Base-by-base conservation (phyloP, 2,797 vertebrate species). In the Ispidina picta region DNA sequence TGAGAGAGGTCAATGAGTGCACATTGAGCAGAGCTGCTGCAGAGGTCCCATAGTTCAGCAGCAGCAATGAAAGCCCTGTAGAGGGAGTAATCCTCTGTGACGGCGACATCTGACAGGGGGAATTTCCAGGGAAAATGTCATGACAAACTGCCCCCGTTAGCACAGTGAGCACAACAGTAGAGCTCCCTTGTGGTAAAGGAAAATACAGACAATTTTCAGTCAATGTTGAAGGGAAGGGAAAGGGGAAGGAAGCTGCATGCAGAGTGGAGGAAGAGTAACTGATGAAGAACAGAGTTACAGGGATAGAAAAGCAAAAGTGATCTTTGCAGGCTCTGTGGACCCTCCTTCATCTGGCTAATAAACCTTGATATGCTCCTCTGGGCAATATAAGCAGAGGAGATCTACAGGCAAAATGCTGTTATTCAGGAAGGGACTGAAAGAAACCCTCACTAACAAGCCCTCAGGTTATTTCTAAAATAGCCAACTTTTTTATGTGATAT, bases 61-160 rank as follows among this genome's bases (percentile, higher is more conserved):
- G 58, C 41, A 31, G n/a, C 44, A 69, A 8, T 16, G 22, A 12
- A 17, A 90, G 52, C 22, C 19, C 33, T 2, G 2, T 33, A 58
- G 70, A 91, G 46, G 33, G 44, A 74, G 35, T 0, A 4, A 21
- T n/a, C 48, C 66, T 66, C 33, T 0, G 2, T 0, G 31, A 29
- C 11, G 59, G 26, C 26, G 82, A 15, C 65, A 8, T 60, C 79
- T 41, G 76, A 75, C 73, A 55, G 12, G 0, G 3, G 66, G 82
- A 72, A 15, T 70, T 95, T 78, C 83, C 84, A 66, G 76, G 60
- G 76, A 46, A 76, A 83, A 88, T 28, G 54, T 17, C 82, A 39
- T 8, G 52, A 5, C 52, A 41, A 66, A 81, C 9, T 29, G 26
- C 15, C 70, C 84, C 74, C 3, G 8, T 26, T 2, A 10, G 59